Evolutionary conservation across 2,113 vertebrate species (phyloP).

Genomic region (Alouatta palliata): DNA sequence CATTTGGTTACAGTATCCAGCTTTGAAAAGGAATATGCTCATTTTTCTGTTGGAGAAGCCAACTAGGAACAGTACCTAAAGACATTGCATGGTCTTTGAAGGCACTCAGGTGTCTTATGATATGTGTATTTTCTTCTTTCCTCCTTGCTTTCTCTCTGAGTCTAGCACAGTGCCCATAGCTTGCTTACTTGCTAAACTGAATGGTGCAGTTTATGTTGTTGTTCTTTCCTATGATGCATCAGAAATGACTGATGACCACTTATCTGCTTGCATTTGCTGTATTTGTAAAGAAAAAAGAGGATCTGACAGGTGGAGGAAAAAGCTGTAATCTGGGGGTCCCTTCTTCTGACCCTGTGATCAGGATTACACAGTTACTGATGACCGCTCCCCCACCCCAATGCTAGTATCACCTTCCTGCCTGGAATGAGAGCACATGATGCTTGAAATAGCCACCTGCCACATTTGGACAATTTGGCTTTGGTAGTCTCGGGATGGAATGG

Average conservation of each 20-base stretch:
- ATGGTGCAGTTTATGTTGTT: background rate
- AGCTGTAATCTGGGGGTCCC: background rate
- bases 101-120: background rate
- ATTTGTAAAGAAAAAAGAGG: background rate
- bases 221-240: background rate
- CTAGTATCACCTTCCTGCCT: conserved; percentile 33
- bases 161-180: background rate
- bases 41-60: background rate
- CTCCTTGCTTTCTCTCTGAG: background rate
- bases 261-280: background rate
- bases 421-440: conserved; percentile 3
- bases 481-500: background rate
- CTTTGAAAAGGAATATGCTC: background rate
- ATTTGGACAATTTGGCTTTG: background rate
- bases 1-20: background rate
- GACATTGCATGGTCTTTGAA: background rate
- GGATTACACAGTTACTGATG: conserved; percentile 59
- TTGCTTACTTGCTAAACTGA: background rate
- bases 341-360: background rate
- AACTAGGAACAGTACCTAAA: background rate
- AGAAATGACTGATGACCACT: background rate
- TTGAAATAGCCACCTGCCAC: background rate
- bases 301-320: background rate
- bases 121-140: background rate
- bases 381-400: conserved; percentile 2